phyloP scores from a whole-genome alignment of 2,888 invertebrate species.

The Eristalis arbustorum region DNA sequence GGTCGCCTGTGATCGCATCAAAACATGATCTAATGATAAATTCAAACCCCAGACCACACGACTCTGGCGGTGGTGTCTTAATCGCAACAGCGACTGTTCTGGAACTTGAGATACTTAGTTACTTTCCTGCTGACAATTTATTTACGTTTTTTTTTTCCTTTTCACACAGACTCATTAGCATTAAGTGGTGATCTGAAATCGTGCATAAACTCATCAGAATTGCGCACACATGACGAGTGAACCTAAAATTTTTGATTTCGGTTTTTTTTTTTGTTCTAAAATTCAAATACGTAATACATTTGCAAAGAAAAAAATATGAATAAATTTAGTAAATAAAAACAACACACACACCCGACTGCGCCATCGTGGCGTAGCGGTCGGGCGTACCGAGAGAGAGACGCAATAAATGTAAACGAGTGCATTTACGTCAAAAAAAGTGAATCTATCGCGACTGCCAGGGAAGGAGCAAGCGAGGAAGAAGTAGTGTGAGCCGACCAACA shows the following conservation, averaged over 20 bases:
- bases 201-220: constrained; percentile 11
- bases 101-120: background rate
- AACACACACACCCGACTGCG: constrained; percentile 12
- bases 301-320: background rate
- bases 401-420: constrained; percentile 17
- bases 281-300: constrained; percentile 25
- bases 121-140: constrained; percentile 59
- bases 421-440: constrained; percentile 28
- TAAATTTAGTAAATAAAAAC: constrained; percentile 38
- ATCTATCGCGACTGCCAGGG: constrained; percentile 13
- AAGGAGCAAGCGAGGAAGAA: constrained; percentile 24
- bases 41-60: background rate
- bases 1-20: background rate
- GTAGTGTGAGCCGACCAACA: constrained; percentile 2
- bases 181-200: constrained; percentile 10
- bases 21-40: background rate
- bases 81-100: background rate
- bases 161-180: constrained; percentile 44
- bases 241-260: background rate
- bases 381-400: constrained; percentile 7
- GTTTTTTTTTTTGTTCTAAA: constrained; percentile 1
- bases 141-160: constrained; percentile 16
- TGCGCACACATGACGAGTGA: constrained; percentile 1
- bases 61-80: background rate
- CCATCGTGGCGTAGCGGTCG: background rate